Evolutionary conservation across 2,888 invertebrate species (phyloP).

Genomic region (Pocota personata): DNA sequence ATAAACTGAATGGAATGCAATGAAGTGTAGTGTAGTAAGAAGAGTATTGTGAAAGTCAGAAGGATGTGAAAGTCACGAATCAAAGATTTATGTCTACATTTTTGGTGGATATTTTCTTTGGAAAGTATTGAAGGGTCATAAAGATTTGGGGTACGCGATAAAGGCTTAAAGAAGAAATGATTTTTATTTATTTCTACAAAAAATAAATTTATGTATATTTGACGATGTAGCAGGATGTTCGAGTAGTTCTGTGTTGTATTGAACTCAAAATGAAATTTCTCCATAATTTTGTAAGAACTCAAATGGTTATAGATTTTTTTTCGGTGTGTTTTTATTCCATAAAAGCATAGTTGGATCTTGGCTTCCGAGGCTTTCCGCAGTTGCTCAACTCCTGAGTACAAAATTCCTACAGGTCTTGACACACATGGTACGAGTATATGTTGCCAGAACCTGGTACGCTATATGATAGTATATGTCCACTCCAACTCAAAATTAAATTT

Average conservation of each 20-base stretch:
- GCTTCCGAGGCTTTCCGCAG: too few species aligned
- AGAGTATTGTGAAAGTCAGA: constrained; percentile 14
- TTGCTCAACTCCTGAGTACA: too few species aligned
- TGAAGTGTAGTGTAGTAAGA: constrained; percentile 23
- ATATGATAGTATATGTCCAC: too few species aligned
- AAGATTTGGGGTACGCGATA: constrained; percentile 60
- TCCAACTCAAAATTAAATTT: too few species aligned
- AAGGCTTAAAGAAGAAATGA: constrained; percentile 12
- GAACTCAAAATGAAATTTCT: too few species aligned
- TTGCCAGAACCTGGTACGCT: too few species aligned
- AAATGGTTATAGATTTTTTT: too few species aligned
- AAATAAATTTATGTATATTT: not conserved
- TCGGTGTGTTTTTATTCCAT: too few species aligned
- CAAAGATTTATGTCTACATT: constrained; percentile 50
- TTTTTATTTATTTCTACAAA: not conserved
- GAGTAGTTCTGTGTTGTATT: not conserved
- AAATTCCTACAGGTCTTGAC: too few species aligned
- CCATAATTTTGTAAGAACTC: too few species aligned
- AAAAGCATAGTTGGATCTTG: too few species aligned
- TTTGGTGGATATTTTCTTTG: constrained; percentile 49
- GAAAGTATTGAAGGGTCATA: constrained; percentile 63
- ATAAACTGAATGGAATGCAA: constrained; percentile 58
- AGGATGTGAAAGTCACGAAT: constrained; percentile 59
- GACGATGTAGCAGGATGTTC: not conserved
- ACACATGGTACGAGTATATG: too few species aligned